Evolutionary conservation across 1,140 invertebrate genomes (phyloP), one percentile per base, ranked within the genome.

Genomic region (Bilobella aurantiaca): DNA sequence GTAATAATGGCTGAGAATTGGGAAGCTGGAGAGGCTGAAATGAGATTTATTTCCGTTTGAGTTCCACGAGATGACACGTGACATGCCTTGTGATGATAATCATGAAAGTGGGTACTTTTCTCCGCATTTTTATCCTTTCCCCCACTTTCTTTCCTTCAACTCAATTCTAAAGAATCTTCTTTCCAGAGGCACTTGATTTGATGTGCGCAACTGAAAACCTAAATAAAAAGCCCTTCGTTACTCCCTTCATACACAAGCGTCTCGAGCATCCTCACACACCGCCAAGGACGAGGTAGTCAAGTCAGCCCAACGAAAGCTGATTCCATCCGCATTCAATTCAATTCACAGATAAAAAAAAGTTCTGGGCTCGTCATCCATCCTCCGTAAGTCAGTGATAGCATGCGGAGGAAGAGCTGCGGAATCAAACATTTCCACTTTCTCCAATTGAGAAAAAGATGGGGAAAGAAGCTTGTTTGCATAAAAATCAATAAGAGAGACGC

Each of bases 401-500:
- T 46, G 47, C 32, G 18, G 14, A 42, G 37, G 37, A n/a, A n/a
- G 37, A 42, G n/a, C 37, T n/a, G n/a, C n/a, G 34, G 66, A 71
- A 69, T 69, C 67, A 69, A 69, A 69, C 67, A 69, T 69, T 71
- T 71, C 69, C 49, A 53, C 49, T 53, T 53, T 53, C 49, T 53
- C 25, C 21, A 18, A 5, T 42, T 42, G 8, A 42, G 37, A n/a
- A n/a, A 42, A 12, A 42, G 49, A 66, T 66, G 64, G 64, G 64
- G 65, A 46, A 70, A 67, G 47, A 65, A 70, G 66, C 66, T 71
- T 68, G 69, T 71, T 71, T 71, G 69, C 69, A 71, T 71, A 71
- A 71, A 71, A 71, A 71, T 71, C 69, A 68, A 71, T 71, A 70
- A 58, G 58, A 47, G 42, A 58, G 12, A 53, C 23, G 49, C n/a